Conservation (phyloP, 2,113 vertebrate genomes). For the Pachypanchax playfairii region DNA sequence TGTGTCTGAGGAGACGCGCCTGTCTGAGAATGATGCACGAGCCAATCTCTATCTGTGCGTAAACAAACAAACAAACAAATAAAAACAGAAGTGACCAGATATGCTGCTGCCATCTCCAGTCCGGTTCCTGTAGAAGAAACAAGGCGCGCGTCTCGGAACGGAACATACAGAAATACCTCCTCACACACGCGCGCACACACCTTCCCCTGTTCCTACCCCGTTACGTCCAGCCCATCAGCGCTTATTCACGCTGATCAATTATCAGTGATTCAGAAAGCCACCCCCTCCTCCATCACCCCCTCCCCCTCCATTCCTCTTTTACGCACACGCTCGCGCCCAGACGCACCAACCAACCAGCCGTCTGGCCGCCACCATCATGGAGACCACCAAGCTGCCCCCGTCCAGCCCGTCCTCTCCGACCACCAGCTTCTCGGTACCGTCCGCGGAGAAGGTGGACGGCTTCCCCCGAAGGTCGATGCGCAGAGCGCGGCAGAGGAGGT, state of each 20-base stretch:
- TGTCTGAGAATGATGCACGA: conserved; percentile 68
- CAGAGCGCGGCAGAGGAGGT: conserved; percentile 87
- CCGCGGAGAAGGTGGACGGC: conserved; percentile 92
- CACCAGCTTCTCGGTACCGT: conserved; percentile 89
- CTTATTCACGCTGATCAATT: conserved; percentile 39
- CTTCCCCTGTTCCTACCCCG: conserved; percentile 24
- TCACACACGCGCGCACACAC: too few species aligned
- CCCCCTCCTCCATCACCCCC: conserved; percentile 30
- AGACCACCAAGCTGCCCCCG: conserved; percentile 88
- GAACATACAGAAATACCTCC: conserved; percentile 46
- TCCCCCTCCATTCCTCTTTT: conserved; percentile 19
- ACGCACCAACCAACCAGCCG: not conserved
- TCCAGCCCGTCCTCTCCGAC: conserved; percentile 91
- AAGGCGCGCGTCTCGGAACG: conserved; percentile 54
- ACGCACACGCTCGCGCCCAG: conserved; percentile 31
- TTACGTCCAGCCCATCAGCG: not conserved
- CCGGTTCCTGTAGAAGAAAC: conserved; percentile 56
- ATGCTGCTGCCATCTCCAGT: conserved; percentile 54
- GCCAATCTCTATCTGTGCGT: conserved; percentile 50
- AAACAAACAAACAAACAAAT: conserved; percentile 29
- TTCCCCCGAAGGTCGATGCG: conserved; percentile 91
- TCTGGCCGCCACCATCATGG: conserved; percentile 58
- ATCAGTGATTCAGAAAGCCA: conserved; percentile 52
- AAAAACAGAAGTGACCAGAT: conserved; percentile 41
- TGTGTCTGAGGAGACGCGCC: conserved; percentile 55